phyloP scores from a whole-genome alignment of 2,797 vertebrate species.

The Leuciscus waleckii region DNA sequence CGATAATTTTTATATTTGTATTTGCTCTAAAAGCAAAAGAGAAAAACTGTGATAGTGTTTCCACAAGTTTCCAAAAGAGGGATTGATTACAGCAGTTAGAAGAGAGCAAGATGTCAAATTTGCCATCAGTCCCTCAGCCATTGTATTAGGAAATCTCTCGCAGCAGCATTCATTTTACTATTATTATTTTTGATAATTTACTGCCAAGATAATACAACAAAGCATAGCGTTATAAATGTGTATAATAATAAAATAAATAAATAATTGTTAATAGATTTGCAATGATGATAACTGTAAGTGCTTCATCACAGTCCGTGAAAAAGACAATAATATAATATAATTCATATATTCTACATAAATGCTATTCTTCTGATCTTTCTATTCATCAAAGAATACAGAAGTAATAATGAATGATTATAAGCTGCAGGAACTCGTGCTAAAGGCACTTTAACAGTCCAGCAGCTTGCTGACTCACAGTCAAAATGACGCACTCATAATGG shows the following conservation, averaged over 20 bases:
- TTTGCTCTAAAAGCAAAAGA: not conserved
- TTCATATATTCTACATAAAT: not conserved
- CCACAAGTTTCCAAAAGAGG: not conserved
- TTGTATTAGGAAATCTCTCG: too few species aligned
- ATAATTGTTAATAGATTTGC: not conserved
- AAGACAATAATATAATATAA: not conserved
- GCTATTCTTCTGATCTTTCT: not conserved
- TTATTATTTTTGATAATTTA: too few species aligned
- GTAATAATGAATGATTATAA: not conserved
- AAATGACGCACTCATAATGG: not conserved
- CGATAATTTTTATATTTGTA: not conserved
- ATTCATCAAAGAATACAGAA: not conserved
- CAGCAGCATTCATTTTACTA: too few species aligned
- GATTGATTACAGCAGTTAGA: not conserved
- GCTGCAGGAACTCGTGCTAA: not conserved
- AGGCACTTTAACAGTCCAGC: slow-evolving; percentile 24
- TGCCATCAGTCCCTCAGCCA: too few species aligned
- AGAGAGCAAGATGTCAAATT: too few species aligned
- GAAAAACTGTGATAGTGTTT: too few species aligned
- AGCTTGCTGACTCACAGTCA: slow-evolving; percentile 12
- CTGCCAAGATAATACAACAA: too few species aligned
- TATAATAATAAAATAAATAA: too few species aligned
- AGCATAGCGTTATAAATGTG: too few species aligned
- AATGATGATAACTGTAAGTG: not conserved
- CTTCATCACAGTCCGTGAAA: not conserved